These are phyloP conservation scores for Rissa tridactyla DNA, from an alignment of 2,113 vertebrate species.

Conservation along the genomic window DNA sequence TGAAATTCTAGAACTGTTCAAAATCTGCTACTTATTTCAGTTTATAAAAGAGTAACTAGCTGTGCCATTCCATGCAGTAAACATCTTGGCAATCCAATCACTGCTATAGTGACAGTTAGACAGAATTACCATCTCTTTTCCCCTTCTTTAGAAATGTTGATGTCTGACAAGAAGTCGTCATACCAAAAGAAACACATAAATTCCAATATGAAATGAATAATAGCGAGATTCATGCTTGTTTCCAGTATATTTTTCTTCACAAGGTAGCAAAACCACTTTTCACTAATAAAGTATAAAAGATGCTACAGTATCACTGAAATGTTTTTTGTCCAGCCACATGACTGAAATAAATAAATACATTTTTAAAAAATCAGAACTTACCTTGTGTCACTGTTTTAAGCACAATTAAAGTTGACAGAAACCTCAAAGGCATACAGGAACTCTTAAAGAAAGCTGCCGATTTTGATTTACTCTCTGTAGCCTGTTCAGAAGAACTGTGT, in stretches of 20 bases:
- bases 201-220: background rate
- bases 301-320: background rate
- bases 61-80: background rate
- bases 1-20: background rate
- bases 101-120: background rate
- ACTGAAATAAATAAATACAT: background rate
- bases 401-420: slow-evolving; percentile 85
- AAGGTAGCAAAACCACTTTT: background rate
- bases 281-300: background rate
- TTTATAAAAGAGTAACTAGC: background rate
- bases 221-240: background rate
- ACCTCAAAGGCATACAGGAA: slow-evolving; percentile 76
- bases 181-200: background rate
- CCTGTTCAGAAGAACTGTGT: slow-evolving; percentile 22
- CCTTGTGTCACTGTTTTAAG: slow-evolving; percentile 88
- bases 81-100: background rate
- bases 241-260: background rate
- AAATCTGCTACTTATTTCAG: background rate
- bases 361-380: slow-evolving; percentile 38
- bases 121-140: background rate
- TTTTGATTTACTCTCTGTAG: slow-evolving; percentile 59
- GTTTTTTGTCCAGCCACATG: background rate
- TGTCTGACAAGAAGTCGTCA: background rate
- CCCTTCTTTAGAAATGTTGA: background rate
- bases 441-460: slow-evolving; percentile 79